Conservation (phyloP, 2,113 vertebrate species). For the Mormoops blainvillei region DNA sequence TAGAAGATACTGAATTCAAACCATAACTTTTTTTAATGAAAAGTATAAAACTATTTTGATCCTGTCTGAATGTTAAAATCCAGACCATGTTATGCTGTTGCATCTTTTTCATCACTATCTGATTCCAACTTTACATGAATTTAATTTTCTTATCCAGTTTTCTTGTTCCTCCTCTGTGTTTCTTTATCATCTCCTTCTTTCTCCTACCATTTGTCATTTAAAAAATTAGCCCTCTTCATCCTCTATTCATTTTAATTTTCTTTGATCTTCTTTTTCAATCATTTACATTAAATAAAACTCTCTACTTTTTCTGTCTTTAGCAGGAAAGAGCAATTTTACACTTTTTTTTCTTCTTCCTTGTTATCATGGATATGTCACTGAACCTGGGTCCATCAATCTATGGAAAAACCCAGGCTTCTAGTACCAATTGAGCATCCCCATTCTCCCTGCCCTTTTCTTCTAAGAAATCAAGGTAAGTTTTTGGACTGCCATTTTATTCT, state of each 20-base stretch:
- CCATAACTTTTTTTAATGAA: background rate
- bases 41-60: background rate
- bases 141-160: background rate
- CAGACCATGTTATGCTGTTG: background rate
- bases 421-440: rapidly evolving
- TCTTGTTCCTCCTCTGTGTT: background rate
- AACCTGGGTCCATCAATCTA: background rate
- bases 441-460: background rate
- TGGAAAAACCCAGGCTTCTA: background rate
- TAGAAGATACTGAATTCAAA: slow-evolving; percentile 36
- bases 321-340: background rate
- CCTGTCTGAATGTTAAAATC: slow-evolving; percentile 2
- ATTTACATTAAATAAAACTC: background rate
- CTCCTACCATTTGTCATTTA: background rate
- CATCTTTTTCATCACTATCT: background rate
- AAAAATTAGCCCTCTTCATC: background rate
- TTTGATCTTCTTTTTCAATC: background rate
- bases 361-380: background rate
- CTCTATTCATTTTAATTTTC: background rate
- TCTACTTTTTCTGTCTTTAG: background rate
- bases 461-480: background rate
- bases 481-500: background rate
- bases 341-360: background rate
- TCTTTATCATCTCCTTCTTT: background rate
- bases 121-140: background rate